Evolutionary conservation across 1,140 invertebrate genomes (phyloP).

Genomic region (Drosophila malerkotliana): DNA sequence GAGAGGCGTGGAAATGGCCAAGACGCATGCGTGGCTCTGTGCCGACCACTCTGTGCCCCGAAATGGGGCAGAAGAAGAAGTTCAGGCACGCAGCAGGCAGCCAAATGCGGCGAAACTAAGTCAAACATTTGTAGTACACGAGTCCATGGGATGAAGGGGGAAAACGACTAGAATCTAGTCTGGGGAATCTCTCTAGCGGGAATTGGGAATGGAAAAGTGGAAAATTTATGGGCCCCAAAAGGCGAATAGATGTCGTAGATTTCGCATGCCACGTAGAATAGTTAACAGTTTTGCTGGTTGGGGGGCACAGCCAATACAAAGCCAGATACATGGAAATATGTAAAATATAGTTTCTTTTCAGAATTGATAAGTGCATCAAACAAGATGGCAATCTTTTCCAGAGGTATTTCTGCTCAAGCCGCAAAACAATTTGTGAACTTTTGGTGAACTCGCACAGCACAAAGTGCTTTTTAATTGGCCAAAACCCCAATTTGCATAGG

Average conservation of each 20-base stretch:
- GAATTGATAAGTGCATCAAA: slow-evolving; percentile 20
- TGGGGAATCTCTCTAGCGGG: slow-evolving; percentile 42
- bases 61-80: slow-evolving; percentile 20
- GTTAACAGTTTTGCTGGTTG: slow-evolving; percentile 27
- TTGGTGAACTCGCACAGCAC: slow-evolving; percentile 43
- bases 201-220: slow-evolving; percentile 65
- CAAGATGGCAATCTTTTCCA: slow-evolving; percentile 27
- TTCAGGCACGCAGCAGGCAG: slow-evolving; percentile 65
- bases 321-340: slow-evolving; percentile 7
- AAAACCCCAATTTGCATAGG: slow-evolving; percentile 21
- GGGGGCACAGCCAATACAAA: slow-evolving; percentile 3
- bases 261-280: slow-evolving; percentile 45
- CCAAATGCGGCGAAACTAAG: slow-evolving; percentile 68
- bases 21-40: slow-evolving; percentile 67
- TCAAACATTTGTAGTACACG: slow-evolving; percentile 78
- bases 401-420: slow-evolving; percentile 2
- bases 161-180: neutral
- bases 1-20: slow-evolving; percentile 39
- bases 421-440: slow-evolving; percentile 13
- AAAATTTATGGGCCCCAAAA: slow-evolving; percentile 74
- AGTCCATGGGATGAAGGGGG: neutral
- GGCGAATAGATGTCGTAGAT: slow-evolving; percentile 65
- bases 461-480: slow-evolving; percentile 72
- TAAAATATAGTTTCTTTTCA: slow-evolving; percentile 22
- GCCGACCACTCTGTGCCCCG: slow-evolving; percentile 6